Conservation (phyloP, 1,140 invertebrate species). For the Drosophila funebris region DNA sequence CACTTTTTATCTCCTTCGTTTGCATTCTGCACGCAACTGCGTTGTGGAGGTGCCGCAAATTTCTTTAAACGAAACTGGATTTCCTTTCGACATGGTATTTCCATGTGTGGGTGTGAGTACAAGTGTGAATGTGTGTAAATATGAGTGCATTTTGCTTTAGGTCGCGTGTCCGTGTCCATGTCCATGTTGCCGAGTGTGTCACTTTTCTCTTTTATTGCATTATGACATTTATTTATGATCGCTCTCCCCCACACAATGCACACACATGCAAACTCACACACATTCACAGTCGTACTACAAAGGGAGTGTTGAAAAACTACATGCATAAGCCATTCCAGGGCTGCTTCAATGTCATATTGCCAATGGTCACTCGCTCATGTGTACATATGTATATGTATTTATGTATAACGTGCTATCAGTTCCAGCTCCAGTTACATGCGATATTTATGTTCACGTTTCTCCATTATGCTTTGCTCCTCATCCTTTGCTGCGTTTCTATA, state of each 20-base stretch:
- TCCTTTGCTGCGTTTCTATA: constrained; percentile 14
- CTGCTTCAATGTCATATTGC: constrained; percentile 13
- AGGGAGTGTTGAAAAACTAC: constrained; percentile 10
- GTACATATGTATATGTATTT: neutral
- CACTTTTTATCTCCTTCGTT: constrained; percentile 38
- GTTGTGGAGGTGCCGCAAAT: constrained; percentile 35
- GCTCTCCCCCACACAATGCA: constrained; percentile 28
- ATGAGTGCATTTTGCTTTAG: constrained; percentile 15
- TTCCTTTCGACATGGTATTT: constrained; percentile 31
- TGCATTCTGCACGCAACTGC: constrained; percentile 55
- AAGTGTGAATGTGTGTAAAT: neutral
- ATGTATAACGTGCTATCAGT: constrained; percentile 34
- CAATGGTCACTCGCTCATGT: constrained; percentile 8
- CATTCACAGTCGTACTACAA: constrained; percentile 8
- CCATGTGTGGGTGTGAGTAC: constrained; percentile 14
- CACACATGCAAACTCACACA: constrained; percentile 6
- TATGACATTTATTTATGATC: constrained; percentile 78
- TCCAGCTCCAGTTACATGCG: constrained; percentile 23
- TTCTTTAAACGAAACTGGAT: constrained; percentile 36
- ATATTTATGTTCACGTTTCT: constrained; percentile 40
- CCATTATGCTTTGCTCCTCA: constrained; percentile 51
- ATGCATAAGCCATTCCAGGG: constrained; percentile 1
- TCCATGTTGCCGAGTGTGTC: constrained; percentile 56
- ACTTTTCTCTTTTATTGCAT: constrained; percentile 73
- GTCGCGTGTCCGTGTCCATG: constrained; percentile 23